These are phyloP conservation scores for Morpho deidamia DNA, from an alignment of 2,888 invertebrate species.

Conservation along the genomic window DNA sequence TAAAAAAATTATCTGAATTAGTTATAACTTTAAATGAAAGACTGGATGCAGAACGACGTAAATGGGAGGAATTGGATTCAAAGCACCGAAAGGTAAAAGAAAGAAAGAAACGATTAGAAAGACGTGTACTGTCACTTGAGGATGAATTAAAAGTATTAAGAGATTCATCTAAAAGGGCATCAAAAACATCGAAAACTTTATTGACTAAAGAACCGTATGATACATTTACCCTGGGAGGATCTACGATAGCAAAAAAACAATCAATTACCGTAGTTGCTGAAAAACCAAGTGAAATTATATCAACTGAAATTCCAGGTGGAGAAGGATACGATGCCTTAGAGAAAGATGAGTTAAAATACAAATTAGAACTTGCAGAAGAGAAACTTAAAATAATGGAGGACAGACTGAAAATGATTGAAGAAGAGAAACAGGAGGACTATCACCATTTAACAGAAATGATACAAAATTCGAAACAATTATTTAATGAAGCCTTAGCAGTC, in stretches of 20 bases:
- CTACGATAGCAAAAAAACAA: slow-evolving; percentile 38
- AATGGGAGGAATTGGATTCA: slow-evolving; percentile 77
- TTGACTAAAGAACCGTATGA: slow-evolving; percentile 38
- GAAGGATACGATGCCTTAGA: slow-evolving; percentile 49
- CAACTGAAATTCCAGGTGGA: slow-evolving; percentile 40
- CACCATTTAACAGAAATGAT: slow-evolving; percentile 75
- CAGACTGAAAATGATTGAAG: slow-evolving; percentile 79
- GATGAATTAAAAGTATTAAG: slow-evolving; percentile 43
- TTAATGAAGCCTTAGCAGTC: slow-evolving; percentile 71
- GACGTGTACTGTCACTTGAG: slow-evolving; percentile 42
- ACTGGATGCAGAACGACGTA: slow-evolving; percentile 77
- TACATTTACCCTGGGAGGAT: slow-evolving; percentile 24
- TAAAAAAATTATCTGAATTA: slow-evolving; percentile 78
- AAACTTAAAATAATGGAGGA: slow-evolving; percentile 81
- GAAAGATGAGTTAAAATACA: slow-evolving; percentile 61
- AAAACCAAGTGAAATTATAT: slow-evolving; percentile 46
- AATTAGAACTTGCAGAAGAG: slow-evolving; percentile 81
- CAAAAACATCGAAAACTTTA: slow-evolving; percentile 46
- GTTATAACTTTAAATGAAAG: slow-evolving; percentile 76
- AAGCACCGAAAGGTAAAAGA: slow-evolving; percentile 77
- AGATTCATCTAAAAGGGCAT: slow-evolving; percentile 43
- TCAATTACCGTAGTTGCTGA: slow-evolving; percentile 40
- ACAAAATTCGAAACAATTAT: slow-evolving; percentile 75
- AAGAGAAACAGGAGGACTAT: slow-evolving; percentile 80
- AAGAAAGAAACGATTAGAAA: slow-evolving; percentile 56